phyloP scores from a whole-genome alignment of 2,797 vertebrate genomes.

The Arvicola amphibius region DNA sequence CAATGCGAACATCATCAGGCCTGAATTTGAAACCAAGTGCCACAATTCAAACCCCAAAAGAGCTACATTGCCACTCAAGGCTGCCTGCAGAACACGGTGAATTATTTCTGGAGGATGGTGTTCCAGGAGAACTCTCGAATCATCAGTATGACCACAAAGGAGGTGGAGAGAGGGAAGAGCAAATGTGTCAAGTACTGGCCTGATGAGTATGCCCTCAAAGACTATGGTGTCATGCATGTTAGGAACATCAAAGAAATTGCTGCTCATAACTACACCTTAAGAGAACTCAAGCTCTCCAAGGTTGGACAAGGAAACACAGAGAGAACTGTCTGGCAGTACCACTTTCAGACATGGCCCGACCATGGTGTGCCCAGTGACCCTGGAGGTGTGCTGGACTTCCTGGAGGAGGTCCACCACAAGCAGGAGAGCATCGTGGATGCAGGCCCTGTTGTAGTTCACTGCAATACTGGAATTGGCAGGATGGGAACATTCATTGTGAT shows the following conservation, averaged over 20 bases:
- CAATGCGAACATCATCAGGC: slow-evolving; percentile 98
- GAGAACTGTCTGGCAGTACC: slow-evolving; percentile 99
- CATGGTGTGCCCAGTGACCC: slow-evolving; percentile 98
- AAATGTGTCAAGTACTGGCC: no score
- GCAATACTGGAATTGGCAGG: slow-evolving; percentile 98
- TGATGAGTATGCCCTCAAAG: slow-evolving; percentile 80
- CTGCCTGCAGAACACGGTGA: slow-evolving; percentile 97
- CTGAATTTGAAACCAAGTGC: slow-evolving; percentile 94
- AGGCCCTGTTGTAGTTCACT: slow-evolving; percentile 97
- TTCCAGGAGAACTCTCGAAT: slow-evolving; percentile 98
- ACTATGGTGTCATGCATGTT: no score
- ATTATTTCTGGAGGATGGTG: slow-evolving; percentile 99
- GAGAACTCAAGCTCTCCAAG: no score
- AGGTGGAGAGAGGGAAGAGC: slow-evolving; percentile 96
- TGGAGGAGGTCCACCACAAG: slow-evolving; percentile 98
- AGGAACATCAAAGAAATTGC: no score
- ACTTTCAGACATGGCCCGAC: slow-evolving; percentile 98
- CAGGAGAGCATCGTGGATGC: slow-evolving; percentile 96
- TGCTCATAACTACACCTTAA: no score
- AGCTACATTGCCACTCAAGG: slow-evolving; percentile 99
- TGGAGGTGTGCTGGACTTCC: slow-evolving; percentile 96
- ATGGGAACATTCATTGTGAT: slow-evolving; percentile 99
- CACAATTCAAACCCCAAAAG: slow-evolving; percentile 95
- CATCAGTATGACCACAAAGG: slow-evolving; percentile 99
- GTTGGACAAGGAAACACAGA: slow-evolving; percentile 94